Evolutionary conservation across 2,888 invertebrate species (phyloP).

Genomic region (Pterobdella sp.): DNA sequence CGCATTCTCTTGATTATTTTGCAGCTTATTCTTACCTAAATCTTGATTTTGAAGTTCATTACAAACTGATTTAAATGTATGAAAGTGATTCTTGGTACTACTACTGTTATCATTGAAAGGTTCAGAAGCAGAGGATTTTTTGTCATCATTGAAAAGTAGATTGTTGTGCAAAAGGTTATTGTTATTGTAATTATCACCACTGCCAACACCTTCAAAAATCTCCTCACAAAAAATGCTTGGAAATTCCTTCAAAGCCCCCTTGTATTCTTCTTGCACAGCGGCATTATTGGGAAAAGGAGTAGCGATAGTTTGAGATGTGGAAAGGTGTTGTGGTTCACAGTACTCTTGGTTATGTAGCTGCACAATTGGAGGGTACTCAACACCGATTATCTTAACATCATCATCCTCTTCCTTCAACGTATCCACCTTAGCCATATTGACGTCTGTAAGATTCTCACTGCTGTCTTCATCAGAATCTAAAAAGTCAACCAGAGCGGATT

Average conservation of each 20-base stretch:
- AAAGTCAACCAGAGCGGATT: neutral
- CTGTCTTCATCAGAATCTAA: neutral
- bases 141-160: neutral
- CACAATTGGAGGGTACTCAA: neutral
- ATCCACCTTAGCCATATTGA: neutral
- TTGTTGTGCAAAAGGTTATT: neutral
- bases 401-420: no score
- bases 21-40: neutral
- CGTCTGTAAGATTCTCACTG: neutral
- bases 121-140: neutral
- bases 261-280: neutral
- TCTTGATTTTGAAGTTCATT: neutral
- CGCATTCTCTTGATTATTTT: neutral
- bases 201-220: neutral
- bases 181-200: neutral
- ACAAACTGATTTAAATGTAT: neutral
- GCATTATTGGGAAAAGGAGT: neutral
- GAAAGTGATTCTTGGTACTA: neutral
- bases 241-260: neutral
- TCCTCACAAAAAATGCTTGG: neutral
- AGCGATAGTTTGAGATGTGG: neutral
- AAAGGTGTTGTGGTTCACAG: neutral
- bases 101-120: neutral
- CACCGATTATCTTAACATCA: slow-evolving; percentile 3
- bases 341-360: neutral